Evolutionary conservation across 1,140 invertebrate genomes (phyloP), one percentile per base, ranked within the genome.

Genomic region (Brachionus manjavacas): DNA sequence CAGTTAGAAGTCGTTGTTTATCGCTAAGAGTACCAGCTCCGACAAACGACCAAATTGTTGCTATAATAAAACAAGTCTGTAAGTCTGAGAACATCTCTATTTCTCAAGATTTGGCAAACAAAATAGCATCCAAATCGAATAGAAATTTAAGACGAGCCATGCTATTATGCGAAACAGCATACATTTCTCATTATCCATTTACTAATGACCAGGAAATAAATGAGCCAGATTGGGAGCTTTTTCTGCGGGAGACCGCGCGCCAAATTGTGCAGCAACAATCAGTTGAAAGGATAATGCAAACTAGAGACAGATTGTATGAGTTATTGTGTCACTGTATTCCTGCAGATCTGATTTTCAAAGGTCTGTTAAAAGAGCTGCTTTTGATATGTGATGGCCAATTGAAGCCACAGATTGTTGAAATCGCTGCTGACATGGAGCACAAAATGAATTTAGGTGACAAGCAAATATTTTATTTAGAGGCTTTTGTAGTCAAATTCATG

Each of bases 401-500:
- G 85, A 97, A 96, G 90, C 92, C 92, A 20, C 92, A 96, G 89
- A 92, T 98, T 3, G 93, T 94, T 0, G 92, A 92, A 85, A 90
- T 93, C 86, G 97, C 97, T 11, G 94, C 96, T 0, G 91, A 92
- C 76, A 96, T 94, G 90, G 96, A 99, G 88, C 94, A 97, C 88
- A 92, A 94, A 84, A 93, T 98, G 91, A 93, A 94, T 86, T 91
- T 93, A 64, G 96, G 96, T 14, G 94, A 93, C 84, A 99, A 99
- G 90, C 92, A 93, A n/a, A 97, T 99, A 86, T 97, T 96, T 87
- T 96, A 99, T 89, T 91, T 99, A 46, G 97, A 99, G 91, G 95
- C 96, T 16, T 99, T 99, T 92, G 93, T 97, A 81, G 95, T 95
- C 4, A 94, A 94, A 86, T 98, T 97, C 89, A 99, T 99, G 97